Evolutionary conservation across 1,140 invertebrate genomes (phyloP).

Genomic region (Drosophila funebris): DNA sequence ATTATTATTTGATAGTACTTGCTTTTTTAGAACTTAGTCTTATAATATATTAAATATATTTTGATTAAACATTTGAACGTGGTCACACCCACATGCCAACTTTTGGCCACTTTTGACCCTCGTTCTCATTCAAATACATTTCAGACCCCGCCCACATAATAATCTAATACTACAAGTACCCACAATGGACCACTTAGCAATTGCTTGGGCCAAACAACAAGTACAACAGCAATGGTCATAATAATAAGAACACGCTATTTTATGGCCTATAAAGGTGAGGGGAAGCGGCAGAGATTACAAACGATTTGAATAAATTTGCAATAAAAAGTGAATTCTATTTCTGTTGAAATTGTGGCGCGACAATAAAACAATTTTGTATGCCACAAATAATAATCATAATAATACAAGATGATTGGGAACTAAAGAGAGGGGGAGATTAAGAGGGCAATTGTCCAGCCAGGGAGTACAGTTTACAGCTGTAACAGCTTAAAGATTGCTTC

Average conservation of each 20-base stretch:
- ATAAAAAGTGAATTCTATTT: slow-evolving; percentile 69
- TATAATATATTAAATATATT: no score
- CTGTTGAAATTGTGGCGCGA: slow-evolving; percentile 59
- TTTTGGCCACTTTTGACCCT: slow-evolving; percentile 25
- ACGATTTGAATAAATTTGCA: slow-evolving; percentile 83
- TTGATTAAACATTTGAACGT: neutral
- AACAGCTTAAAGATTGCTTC: slow-evolving; percentile 62
- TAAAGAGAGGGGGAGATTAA: neutral
- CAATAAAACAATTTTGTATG: slow-evolving; percentile 80
- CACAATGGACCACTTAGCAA: slow-evolving; percentile 71
- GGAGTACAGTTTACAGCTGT: slow-evolving; percentile 11
- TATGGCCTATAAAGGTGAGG: slow-evolving; percentile 49
- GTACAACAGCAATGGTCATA: slow-evolving; percentile 45
- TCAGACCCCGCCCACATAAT: slow-evolving; percentile 46
- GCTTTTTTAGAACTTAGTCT: no score
- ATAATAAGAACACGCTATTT: slow-evolving; percentile 70
- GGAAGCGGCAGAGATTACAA: slow-evolving; percentile 60
- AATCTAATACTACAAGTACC: slow-evolving; percentile 43
- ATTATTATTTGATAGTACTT: no score
- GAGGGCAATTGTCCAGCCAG: slow-evolving; percentile 64
- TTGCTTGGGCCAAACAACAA: slow-evolving; percentile 25
- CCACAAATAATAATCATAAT: slow-evolving; percentile 27
- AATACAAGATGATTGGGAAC: slow-evolving; percentile 17
- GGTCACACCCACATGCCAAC: neutral
- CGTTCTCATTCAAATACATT: slow-evolving; percentile 52